phyloP scores from a whole-genome alignment of 1,140 invertebrate species.

The Cryptotermes secundus region DNA sequence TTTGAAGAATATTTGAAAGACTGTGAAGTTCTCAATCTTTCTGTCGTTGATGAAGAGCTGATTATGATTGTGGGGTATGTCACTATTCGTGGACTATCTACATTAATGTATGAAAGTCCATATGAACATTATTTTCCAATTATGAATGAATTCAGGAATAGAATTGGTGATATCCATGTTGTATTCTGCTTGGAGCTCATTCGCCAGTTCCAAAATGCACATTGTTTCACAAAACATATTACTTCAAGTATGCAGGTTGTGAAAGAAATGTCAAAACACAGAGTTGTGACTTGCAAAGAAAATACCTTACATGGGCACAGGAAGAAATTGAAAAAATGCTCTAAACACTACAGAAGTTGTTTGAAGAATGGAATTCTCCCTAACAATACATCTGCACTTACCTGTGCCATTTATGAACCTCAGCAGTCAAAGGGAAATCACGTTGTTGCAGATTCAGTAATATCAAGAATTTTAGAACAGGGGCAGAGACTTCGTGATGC shows the following conservation, averaged over 20 bases:
- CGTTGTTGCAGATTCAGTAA: neutral
- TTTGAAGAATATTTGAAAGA: constrained; percentile 49
- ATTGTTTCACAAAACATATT: too few relatives aligned
- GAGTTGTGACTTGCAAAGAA: too few relatives aligned
- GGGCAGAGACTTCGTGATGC: constrained; percentile 25
- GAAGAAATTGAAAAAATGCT: neutral
- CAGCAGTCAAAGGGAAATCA: too few relatives aligned
- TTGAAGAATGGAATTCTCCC: too few relatives aligned
- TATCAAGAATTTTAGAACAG: neutral
- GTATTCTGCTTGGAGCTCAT: neutral
- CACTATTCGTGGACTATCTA: neutral
- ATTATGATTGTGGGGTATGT: constrained; percentile 19
- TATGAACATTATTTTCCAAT: neutral
- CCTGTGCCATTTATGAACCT: too few relatives aligned
- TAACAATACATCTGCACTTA: too few relatives aligned
- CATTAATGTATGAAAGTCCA: neutral
- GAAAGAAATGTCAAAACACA: too few relatives aligned
- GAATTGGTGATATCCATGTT: constrained; percentile 6
- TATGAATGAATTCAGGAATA: constrained; percentile 41
- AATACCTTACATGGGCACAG: too few relatives aligned
- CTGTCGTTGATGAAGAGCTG: constrained; percentile 41
- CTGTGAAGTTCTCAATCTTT: constrained; percentile 46
- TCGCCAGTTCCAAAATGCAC: too few relatives aligned
- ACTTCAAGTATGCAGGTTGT: too few relatives aligned
- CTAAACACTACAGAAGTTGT: neutral